Conservation (phyloP, 2,888 invertebrate genomes). For the Endotricha flammealis region DNA sequence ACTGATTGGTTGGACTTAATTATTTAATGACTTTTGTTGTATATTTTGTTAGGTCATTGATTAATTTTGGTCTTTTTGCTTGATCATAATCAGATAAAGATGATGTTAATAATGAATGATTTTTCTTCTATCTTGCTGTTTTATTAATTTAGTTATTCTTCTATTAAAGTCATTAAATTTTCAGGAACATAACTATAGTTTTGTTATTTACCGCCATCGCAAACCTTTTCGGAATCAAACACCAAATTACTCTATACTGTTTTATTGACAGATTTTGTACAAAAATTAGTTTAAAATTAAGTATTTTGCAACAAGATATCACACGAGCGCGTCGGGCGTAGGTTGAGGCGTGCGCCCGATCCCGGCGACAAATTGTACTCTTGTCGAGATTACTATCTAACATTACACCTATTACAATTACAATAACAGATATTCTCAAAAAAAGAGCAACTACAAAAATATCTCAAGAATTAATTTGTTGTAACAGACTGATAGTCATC, state of each 20-base stretch:
- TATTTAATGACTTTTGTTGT: slow-evolving; percentile 79
- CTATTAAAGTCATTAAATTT: slow-evolving; percentile 79
- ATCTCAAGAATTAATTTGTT: too few species aligned
- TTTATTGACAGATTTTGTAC: neutral
- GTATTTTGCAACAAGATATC: neutral
- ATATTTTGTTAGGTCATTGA: slow-evolving; percentile 79
- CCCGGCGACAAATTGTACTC: too few species aligned
- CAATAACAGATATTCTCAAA: too few species aligned
- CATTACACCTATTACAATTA: too few species aligned
- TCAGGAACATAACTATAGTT: slow-evolving; percentile 61
- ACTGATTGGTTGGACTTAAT: slow-evolving; percentile 70
- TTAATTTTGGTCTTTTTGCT: slow-evolving; percentile 75
- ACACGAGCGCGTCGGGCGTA: neutral
- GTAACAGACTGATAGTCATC: too few species aligned
- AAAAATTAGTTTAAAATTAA: neutral
- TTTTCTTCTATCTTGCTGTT: slow-evolving; percentile 77
- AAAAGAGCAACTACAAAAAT: too few species aligned
- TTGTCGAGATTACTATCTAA: too few species aligned
- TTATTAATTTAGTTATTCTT: slow-evolving; percentile 79
- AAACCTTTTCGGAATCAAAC: neutral
- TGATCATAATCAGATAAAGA: slow-evolving; percentile 68
- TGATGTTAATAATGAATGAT: slow-evolving; percentile 71
- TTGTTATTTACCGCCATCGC: slow-evolving; percentile 23
- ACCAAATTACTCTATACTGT: neutral
- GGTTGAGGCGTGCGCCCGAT: too few species aligned